These are phyloP conservation scores for Drosophila saltans DNA, from an alignment of 1,140 invertebrate genomes.

Conservation along the genomic window DNA sequence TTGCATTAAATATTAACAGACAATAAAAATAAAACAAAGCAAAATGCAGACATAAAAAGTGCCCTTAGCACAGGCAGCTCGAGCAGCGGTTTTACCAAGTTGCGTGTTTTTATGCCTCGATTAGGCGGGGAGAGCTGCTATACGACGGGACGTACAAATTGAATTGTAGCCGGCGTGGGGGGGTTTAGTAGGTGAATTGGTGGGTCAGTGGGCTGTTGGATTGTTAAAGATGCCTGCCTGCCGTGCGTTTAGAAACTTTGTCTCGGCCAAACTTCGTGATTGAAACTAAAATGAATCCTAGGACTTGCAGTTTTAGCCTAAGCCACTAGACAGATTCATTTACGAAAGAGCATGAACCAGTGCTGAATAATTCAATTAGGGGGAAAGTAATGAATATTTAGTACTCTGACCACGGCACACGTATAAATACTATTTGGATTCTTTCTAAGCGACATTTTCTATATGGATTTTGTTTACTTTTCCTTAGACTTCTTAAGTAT, in stretches of 20 bases:
- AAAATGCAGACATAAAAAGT: slow-evolving; percentile 70
- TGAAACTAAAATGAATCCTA: slow-evolving; percentile 39
- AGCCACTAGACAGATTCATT: slow-evolving; percentile 1
- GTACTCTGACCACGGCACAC: slow-evolving; percentile 22
- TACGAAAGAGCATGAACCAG: slow-evolving; percentile 25
- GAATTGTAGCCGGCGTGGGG: not conserved
- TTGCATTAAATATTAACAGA: slow-evolving; percentile 81
- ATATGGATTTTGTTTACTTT: too few relatives aligned
- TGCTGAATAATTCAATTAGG: slow-evolving; percentile 75
- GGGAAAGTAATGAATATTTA: slow-evolving; percentile 76
- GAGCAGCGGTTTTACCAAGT: slow-evolving; percentile 49
- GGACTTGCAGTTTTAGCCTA: not conserved
- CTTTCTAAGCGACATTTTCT: too few relatives aligned
- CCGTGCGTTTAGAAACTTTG: not conserved
- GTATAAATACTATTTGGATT: slow-evolving; percentile 35
- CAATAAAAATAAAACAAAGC: slow-evolving; percentile 63
- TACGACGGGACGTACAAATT: not conserved
- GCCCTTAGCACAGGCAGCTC: slow-evolving; percentile 13
- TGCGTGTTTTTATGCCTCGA: slow-evolving; percentile 75
- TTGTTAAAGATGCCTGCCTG: not conserved
- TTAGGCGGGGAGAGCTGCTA: slow-evolving; percentile 45
- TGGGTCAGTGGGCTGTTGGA: not conserved
- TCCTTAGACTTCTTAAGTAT: too few relatives aligned
- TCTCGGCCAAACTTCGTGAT: slow-evolving; percentile 9
- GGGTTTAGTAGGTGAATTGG: not conserved